phyloP scores from a whole-genome alignment of 2,113 vertebrate genomes.

The Laterallus jamaicensis region DNA sequence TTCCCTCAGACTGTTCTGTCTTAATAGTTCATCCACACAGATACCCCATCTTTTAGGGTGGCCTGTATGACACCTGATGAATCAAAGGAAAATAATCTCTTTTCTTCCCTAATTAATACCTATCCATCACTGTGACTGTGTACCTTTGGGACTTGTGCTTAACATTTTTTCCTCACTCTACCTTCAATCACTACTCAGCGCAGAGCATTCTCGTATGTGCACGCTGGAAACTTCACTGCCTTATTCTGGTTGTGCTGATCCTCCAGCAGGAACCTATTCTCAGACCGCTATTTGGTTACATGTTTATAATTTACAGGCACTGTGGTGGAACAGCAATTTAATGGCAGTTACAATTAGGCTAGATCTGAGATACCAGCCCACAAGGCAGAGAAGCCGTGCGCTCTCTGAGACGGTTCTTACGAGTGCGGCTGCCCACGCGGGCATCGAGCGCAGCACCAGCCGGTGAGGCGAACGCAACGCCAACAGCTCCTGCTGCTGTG shows the following conservation, averaged over 20 bases:
- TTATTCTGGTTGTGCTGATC: not conserved
- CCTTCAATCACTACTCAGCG: not conserved
- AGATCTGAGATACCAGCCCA: not conserved
- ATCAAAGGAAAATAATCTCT: not conserved
- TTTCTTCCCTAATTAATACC: not conserved
- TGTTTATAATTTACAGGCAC: not conserved
- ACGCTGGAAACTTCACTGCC: not conserved
- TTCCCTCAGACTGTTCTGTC: not conserved
- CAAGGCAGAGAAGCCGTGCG: not conserved
- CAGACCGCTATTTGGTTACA: not conserved
- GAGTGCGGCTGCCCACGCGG: accelerated
- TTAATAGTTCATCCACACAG: not conserved
- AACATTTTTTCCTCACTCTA: not conserved
- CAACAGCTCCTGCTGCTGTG: not conserved
- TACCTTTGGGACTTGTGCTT: not conserved
- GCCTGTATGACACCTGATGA: not conserved
- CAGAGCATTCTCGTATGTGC: not conserved
- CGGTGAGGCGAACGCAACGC: accelerated
- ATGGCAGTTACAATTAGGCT: not conserved
- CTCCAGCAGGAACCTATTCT: not conserved
- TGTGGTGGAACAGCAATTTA: not conserved
- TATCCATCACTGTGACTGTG: not conserved
- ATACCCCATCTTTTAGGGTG: not conserved
- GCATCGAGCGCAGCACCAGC: not conserved
- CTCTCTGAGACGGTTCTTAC: not conserved